These are phyloP conservation scores for Pachliopta kotzebuea DNA, from an alignment of 2,888 invertebrate species.

Conservation along the genomic window DNA sequence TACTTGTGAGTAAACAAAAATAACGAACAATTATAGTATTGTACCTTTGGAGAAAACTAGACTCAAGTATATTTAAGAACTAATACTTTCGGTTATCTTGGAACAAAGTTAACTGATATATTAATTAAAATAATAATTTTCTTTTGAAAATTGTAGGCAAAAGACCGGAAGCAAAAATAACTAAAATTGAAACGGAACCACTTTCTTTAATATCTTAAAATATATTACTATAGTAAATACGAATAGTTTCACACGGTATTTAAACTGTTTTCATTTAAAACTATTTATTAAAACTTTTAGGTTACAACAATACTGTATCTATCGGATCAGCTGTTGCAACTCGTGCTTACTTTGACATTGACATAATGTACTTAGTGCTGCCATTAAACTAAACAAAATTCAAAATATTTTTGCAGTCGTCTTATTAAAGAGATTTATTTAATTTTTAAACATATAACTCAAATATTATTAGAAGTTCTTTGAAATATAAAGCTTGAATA, in stretches of 20 bases:
- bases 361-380: not conserved
- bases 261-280: constrained; percentile 2
- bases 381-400: not conserved
- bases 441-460: not conserved
- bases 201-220: not conserved
- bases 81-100: not conserved
- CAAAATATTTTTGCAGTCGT: not conserved
- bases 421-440: not conserved
- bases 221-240: not conserved
- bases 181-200: not conserved
- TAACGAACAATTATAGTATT: not conserved
- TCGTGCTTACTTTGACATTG: not conserved
- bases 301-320: not conserved
- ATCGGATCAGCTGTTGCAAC: not conserved
- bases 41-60: not conserved
- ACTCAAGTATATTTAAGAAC: not conserved
- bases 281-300: not conserved
- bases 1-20: constrained; percentile 20
- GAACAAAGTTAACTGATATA: not conserved
- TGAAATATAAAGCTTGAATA: too few relatives aligned
- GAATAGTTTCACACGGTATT: not conserved
- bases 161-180: not conserved
- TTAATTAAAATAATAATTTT: too few relatives aligned
- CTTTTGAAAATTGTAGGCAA: too few relatives aligned
- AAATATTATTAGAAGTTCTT: not conserved